Conservation (phyloP, 2,113 vertebrate genomes). For the Oreochromis tanganicae region DNA sequence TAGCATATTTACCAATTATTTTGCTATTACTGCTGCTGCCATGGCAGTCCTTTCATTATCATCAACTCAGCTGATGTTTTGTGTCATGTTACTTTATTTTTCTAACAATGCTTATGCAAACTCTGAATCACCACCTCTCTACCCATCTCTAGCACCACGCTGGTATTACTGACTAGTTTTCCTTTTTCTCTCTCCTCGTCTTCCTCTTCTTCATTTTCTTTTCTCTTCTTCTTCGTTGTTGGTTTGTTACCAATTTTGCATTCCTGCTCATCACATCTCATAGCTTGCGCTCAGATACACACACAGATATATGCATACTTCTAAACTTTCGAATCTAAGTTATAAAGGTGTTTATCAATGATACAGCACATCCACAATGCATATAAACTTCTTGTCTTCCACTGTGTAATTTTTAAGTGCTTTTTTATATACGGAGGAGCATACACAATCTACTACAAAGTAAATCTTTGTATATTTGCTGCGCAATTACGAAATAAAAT, state of each 20-base stretch:
- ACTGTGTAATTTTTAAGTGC: neutral
- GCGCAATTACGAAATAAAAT: neutral
- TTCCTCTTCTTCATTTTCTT: neutral
- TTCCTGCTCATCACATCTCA: neutral
- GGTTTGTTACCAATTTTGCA: neutral
- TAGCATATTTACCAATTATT: neutral
- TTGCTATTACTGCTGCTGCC: neutral
- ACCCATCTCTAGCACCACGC: neutral
- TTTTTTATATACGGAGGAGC: neutral
- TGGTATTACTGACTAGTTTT: neutral
- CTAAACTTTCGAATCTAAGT: neutral
- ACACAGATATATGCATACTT: rapidly evolving
- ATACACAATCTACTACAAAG: neutral
- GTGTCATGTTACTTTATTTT: neutral
- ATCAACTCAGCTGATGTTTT: neutral
- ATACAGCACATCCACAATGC: neutral
- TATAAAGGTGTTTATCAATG: neutral
- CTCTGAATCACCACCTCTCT: neutral
- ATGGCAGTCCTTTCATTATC: neutral
- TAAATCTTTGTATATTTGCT: neutral
- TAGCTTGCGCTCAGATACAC: neutral
- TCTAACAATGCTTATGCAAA: neutral
- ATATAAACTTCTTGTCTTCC: neutral
- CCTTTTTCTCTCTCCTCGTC: neutral
- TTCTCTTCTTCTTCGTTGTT: neutral